These are phyloP conservation scores for Spicauda simplicius DNA, from an alignment of 2,888 invertebrate genomes.

Conservation along the genomic window DNA sequence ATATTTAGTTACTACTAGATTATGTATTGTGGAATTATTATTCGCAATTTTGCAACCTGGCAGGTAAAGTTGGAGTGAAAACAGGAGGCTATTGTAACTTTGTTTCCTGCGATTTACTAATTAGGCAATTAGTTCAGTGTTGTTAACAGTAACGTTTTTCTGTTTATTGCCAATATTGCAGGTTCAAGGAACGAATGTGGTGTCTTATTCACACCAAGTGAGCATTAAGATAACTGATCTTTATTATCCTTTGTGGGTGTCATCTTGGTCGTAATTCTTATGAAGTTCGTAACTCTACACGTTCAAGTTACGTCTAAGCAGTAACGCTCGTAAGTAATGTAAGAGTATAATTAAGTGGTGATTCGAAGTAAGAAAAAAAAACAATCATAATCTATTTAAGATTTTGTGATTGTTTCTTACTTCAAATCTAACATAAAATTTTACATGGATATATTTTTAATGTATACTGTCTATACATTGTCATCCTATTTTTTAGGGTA, in stretches of 20 bases:
- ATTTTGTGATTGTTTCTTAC: background rate
- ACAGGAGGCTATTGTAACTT: slow-evolving; percentile 24
- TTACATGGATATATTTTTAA: too few species aligned
- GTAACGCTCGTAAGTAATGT: background rate
- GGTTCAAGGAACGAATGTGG: slow-evolving; percentile 19
- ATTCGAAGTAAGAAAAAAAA: too few species aligned
- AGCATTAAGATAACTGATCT: slow-evolving; percentile 15
- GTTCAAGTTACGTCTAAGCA: slow-evolving; percentile 13
- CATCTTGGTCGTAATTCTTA: slow-evolving; percentile 30
- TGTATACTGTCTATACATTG: too few species aligned
- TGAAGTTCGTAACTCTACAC: slow-evolving; percentile 17
- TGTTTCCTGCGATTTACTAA: slow-evolving; percentile 35
- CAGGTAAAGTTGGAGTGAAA: slow-evolving; percentile 21
- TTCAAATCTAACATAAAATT: background rate
- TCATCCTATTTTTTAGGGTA: too few species aligned
- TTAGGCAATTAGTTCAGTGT: slow-evolving; percentile 33
- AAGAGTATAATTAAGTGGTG: background rate
- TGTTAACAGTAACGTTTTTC: slow-evolving; percentile 13
- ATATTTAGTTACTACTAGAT: background rate
- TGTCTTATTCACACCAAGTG: slow-evolving; percentile 25
- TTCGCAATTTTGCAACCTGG: slow-evolving; percentile 32
- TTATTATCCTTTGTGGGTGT: slow-evolving; percentile 30
- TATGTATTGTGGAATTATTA: background rate
- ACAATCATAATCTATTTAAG: too few species aligned
- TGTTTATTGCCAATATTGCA: slow-evolving; percentile 20